Base-by-base conservation (phyloP, 2,113 vertebrate species). In the Tursiops truncatus region DNA sequence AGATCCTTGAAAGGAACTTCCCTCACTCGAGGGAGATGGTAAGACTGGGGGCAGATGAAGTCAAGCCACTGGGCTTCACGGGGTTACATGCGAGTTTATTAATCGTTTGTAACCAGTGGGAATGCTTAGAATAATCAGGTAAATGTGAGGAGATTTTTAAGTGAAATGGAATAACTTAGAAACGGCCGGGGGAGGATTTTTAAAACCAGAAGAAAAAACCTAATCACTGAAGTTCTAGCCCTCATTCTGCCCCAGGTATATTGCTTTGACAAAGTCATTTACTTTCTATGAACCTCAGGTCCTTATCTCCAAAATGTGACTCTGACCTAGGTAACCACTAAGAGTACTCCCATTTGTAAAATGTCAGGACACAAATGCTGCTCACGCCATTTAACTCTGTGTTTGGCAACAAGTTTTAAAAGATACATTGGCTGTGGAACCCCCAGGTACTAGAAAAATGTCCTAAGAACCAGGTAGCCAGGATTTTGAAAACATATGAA, bases 221-320 rank as follows among this genome's bases (percentile, higher is more conserved):
- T 38, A 63, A 21, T 82, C 53, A 33, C 17, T 10, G 3, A 26
- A 3, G 8, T 65, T 63, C 50, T 12, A 76, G 67, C 4, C n/a
- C 41, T 85, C 53, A 41, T 73, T 65, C 63, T 87, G 47, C 38
- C 25, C 60, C n/a, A 20, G 31, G 23, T 79, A 9, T 53, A 31
- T 28, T 70, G 65, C 28, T 89, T 87, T 84, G 83, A 76, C 63
- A 91, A 92, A 97, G 70, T 73, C 38, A 96, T 92, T 96, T 71
- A 41, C 15, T 85, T 56, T 94, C 74, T 60, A 10, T 21, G 50
- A 90, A n/a, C 47, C 56, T 79, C 73, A 67, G 68, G 83, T 60
- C 41, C 76, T 94, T 80, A 89, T 89, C 91, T 82, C 20, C 2
- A 89, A 95, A 97, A 80, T 87, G 41, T 84, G 15, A 77, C 77